A percentile compares a stretch with the other conserved stretches of the same genome.
Conservation (phyloP, 2,888 invertebrate genomes). For the Ophion ventricosus region DNA sequence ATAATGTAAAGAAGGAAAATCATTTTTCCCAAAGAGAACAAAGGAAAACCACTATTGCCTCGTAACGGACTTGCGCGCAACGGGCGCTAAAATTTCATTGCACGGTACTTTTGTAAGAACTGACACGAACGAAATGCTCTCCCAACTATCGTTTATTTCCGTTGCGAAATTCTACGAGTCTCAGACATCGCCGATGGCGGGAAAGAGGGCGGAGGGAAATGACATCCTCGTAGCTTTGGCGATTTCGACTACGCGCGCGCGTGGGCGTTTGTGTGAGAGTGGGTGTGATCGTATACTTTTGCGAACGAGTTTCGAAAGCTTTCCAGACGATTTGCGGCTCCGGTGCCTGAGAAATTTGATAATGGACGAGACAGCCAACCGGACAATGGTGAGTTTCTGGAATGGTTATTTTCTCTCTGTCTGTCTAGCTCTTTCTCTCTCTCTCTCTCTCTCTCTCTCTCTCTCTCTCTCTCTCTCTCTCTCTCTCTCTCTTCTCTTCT, state of each 20-base stretch:
- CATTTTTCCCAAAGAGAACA: not conserved
- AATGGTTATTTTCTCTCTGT: constrained; percentile 28
- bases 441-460: not conserved
- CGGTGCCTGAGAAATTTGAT: constrained; percentile 69
- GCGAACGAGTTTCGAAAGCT: constrained; percentile 68
- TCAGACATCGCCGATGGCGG: constrained; percentile 9
- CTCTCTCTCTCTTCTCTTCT: not conserved
- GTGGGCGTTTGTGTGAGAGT: not conserved
- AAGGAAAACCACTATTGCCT: not conserved
- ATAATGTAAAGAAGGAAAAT: not conserved
- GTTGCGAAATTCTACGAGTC: constrained; percentile 28
- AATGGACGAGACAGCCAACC: constrained; percentile 68
- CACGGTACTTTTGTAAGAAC: not conserved
- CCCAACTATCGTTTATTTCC: constrained; percentile 19
- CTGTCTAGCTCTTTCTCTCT: not conserved
- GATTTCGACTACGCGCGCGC: constrained; percentile 34
- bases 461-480: not conserved
- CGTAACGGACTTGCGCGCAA: not conserved
- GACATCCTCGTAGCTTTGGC: constrained; percentile 13
- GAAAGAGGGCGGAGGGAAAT: constrained; percentile 13
- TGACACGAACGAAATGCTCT: not conserved
- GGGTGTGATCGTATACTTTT: constrained; percentile 19
- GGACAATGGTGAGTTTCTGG: constrained; percentile 65
- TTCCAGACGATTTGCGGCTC: constrained; percentile 68
- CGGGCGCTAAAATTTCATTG: constrained; percentile 10